phyloP scores from a whole-genome alignment of 2,113 vertebrate species.

The Sturnira hondurensis region DNA sequence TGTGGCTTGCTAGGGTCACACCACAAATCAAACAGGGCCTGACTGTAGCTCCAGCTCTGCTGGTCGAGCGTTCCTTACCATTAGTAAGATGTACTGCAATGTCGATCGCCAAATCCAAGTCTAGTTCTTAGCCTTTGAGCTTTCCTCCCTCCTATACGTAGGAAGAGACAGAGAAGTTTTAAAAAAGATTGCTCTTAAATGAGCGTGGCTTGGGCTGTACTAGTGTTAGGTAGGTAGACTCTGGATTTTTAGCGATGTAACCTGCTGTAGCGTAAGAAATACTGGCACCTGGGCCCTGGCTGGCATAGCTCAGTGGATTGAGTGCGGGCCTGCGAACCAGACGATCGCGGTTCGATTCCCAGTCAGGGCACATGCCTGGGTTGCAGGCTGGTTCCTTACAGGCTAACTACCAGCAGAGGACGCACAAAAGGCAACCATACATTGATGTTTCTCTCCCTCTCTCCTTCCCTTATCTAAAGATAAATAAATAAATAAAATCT shows the following conservation, averaged over 20 bases:
- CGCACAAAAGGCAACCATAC: no score
- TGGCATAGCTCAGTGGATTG: no score
- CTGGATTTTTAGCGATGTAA: slow-evolving; percentile 2
- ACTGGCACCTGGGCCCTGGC: not conserved
- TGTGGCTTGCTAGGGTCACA: not conserved
- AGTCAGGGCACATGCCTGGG: no score
- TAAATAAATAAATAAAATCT: no score
- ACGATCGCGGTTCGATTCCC: no score
- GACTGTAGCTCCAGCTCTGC: not conserved
- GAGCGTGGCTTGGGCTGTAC: not conserved
- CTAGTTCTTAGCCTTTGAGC: not conserved
- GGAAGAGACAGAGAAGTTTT: not conserved
- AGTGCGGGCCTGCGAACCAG: no score
- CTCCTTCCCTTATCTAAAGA: no score
- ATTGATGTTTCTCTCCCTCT: no score
- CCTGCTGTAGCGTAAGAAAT: not conserved
- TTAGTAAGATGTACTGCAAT: not conserved
- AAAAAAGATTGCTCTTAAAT: not conserved
- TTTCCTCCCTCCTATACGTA: not conserved
- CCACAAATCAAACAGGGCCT: not conserved
- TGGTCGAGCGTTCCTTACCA: not conserved
- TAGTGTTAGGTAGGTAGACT: not conserved
- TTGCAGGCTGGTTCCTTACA: no score
- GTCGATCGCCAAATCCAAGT: not conserved
- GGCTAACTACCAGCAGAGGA: no score